These are phyloP conservation scores for Parambassis ranga DNA, from an alignment of 2,797 vertebrate genomes.

Conservation along the genomic window DNA sequence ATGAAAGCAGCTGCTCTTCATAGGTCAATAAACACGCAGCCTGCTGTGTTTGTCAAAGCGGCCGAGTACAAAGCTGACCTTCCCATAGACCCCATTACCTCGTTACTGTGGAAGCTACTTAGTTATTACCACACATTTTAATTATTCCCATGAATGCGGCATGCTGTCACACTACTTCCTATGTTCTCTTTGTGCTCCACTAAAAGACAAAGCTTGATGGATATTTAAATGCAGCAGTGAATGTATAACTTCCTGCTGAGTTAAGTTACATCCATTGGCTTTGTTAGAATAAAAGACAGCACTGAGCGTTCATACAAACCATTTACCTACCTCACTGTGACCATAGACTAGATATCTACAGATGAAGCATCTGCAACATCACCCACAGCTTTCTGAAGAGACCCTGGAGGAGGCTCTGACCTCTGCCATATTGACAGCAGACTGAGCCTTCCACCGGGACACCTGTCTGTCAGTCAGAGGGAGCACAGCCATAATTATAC, in stretches of 20 bases:
- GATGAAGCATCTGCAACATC: no score
- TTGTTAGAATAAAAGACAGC: not conserved
- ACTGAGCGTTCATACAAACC: not conserved
- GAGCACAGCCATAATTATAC: no score
- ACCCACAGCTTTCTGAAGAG: no score
- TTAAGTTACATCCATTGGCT: not conserved
- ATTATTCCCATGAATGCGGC: constrained; percentile 6
- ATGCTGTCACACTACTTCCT: constrained; percentile 10
- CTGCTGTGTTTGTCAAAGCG: constrained; percentile 6
- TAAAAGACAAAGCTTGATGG: not conserved
- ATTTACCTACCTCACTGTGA: no score
- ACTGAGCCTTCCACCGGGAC: no score
- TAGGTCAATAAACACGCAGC: constrained; percentile 29
- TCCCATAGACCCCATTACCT: constrained; percentile 29
- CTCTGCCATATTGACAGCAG: no score
- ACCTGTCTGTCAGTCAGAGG: no score
- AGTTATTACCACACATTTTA: constrained; percentile 1
- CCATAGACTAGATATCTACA: no score
- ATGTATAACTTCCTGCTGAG: not conserved
- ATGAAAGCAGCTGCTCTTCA: constrained; percentile 34
- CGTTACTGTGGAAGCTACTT: not conserved
- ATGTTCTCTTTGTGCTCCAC: not conserved
- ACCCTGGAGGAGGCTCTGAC: no score
- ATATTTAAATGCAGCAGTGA: not conserved
- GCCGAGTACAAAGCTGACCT: constrained; percentile 28